Conservation (phyloP, 2,113 vertebrate genomes). For the Eurypyga helias region DNA sequence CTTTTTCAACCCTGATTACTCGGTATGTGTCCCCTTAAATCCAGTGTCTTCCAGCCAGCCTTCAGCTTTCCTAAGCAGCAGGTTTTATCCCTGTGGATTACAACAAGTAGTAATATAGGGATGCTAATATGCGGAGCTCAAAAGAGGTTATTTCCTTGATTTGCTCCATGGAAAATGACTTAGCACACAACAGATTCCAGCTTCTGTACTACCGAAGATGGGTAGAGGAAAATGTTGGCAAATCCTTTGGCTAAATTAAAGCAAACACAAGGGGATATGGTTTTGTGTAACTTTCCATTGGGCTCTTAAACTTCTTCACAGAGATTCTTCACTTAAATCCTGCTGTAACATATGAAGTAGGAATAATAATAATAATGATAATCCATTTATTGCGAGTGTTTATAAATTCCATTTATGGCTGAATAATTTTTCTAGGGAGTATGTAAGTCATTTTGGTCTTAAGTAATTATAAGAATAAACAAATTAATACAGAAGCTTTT, state of each 20-base stretch:
- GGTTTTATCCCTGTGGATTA: not conserved
- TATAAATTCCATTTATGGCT: not conserved
- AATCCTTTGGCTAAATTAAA: constrained; percentile 15
- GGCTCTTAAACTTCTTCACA: not conserved
- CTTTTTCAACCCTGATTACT: not conserved
- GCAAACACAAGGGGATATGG: not conserved
- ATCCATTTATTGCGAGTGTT: not conserved
- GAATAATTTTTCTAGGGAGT: not conserved
- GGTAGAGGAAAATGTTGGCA: constrained; percentile 7
- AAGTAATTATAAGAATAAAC: not conserved
- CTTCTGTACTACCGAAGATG: not conserved
- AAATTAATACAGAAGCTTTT: not conserved
- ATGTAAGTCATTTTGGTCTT: not conserved
- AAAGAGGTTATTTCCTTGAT: not conserved
- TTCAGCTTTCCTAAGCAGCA: not conserved
- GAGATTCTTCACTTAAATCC: not conserved
- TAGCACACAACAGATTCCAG: not conserved
- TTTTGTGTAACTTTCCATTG: constrained; percentile 29
- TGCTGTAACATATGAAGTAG: not conserved
- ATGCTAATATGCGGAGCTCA: not conserved
- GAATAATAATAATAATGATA: not conserved
- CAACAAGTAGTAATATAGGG: not conserved
- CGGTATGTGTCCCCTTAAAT: not conserved
- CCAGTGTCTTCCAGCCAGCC: not conserved
- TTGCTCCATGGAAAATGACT: not conserved